Evolutionary conservation across 2,888 invertebrate species (phyloP), one percentile per base, ranked within the genome.

Genomic region (Plebejus melissa): DNA sequence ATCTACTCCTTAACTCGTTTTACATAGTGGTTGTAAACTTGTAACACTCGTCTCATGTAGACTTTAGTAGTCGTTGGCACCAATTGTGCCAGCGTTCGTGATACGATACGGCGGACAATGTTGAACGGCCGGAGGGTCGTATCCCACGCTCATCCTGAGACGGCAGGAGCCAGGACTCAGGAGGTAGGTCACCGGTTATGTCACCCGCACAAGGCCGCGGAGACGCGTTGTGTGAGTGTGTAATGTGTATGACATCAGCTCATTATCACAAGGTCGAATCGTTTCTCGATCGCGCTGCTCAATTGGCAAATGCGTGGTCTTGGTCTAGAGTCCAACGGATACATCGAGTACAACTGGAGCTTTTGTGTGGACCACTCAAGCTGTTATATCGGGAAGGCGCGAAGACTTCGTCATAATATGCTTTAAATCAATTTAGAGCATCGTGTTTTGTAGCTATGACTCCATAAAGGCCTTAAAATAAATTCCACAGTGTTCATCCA

Each of bases 161-260:
- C 9, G 16, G 22, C 46, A 46, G 16, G 54, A 22, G 32, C 28
- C 4, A 60, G 16, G 54, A 22, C 13, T 11, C 9, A 60, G 46
- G 28, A 32, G 28, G 72, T 72, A 50, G 72, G 54, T 54, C 72
- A 32, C 32, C 50, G 32, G 50, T 72, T 72, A 54, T 72, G 72
- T 72, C 72, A 72, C 22, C 5, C 69, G 36, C 2, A n/a, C 70
- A 70, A 70, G 50, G 72, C 28, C 50, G 28, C 28, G 5, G 16
- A 71, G 46, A 71, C 71, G 41, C 22, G 22, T 1, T 5, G n/a
- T 71, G 22, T 46, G 70, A 71, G 46, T 50, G 72, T 50, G 72
- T 72, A 72, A 28, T 50, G 72, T 50, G 72, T 72, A 72, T 72
- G 72, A 72, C 72, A 72, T 72, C 72, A 72, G 32, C 54, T 65